phyloP scores from a whole-genome alignment of 2,888 invertebrate species.

The Eulithis prunata region DNA sequence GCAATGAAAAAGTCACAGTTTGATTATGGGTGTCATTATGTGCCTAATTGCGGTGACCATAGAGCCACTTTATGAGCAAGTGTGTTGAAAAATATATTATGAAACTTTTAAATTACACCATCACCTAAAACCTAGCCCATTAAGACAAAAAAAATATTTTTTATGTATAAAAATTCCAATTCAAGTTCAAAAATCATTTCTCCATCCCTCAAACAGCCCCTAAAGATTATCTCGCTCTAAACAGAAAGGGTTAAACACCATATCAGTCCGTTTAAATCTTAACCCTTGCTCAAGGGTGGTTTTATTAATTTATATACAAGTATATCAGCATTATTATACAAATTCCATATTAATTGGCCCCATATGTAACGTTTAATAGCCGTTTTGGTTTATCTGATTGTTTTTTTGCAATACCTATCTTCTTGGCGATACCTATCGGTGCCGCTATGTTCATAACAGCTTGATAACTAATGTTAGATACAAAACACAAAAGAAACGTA shows the following conservation, averaged over 20 bases:
- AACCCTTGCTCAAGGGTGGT: conserved; percentile 73
- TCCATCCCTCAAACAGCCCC: conserved; percentile 34
- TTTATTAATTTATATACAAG: conserved; percentile 82
- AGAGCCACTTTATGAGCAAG: too few relatives aligned
- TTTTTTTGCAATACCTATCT: conserved; percentile 47
- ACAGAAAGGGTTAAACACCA: conserved; percentile 49
- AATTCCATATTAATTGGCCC: conserved; percentile 73
- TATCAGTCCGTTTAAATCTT: conserved; percentile 72
- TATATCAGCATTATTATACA: conserved; percentile 71
- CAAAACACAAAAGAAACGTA: too few relatives aligned
- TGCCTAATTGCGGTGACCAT: too few relatives aligned
- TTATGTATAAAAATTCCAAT: background rate
- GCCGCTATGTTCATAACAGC: too few relatives aligned
- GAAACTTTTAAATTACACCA: too few relatives aligned
- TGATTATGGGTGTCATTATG: too few relatives aligned
- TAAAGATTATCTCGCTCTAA: conserved; percentile 37
- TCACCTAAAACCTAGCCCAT: too few relatives aligned
- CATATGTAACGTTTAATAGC: conserved; percentile 80
- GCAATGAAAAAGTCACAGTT: too few relatives aligned
- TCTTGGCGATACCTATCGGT: background rate
- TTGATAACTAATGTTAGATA: too few relatives aligned
- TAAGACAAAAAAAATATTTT: too few relatives aligned
- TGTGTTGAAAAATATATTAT: too few relatives aligned
- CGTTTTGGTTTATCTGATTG: conserved; percentile 67
- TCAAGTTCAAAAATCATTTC: conserved; percentile 23